Percentiles rank a stretch among this genome's conserved stretches.
phyloP scores from a whole-genome alignment of 92 coral and sea anemone species.

The Isaurus tuberculatus region DNA sequence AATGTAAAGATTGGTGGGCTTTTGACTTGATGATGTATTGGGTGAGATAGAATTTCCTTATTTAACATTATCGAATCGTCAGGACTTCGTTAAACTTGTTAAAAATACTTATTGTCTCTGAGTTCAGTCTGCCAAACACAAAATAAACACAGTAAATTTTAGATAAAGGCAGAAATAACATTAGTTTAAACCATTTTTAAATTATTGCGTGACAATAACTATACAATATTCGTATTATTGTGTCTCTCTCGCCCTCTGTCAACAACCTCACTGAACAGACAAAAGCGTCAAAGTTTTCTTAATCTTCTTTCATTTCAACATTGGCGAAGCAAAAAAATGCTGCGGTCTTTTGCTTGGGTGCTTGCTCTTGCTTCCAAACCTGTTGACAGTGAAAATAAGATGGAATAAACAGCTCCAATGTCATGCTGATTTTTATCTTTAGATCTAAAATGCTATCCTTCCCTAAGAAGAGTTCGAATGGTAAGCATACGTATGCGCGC shows the following conservation, averaged over 20 bases:
- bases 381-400: slow-evolving; percentile 26
- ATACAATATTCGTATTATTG: neutral
- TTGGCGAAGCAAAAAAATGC: slow-evolving; percentile 97
- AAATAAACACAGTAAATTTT: too few relatives aligned
- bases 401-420: neutral
- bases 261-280: neutral
- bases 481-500: too few relatives aligned
- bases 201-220: neutral
- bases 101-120: neutral
- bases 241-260: neutral
- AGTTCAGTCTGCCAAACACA: neutral
- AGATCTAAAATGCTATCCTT: too few relatives aligned
- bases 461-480: too few relatives aligned
- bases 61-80: too few relatives aligned
- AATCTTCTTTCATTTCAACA: slow-evolving; percentile 69
- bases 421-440: too few relatives aligned
- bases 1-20: too few relatives aligned
- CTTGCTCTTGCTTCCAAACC: slow-evolving; percentile 99
- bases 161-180: neutral
- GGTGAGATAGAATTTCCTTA: too few relatives aligned
- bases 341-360: slow-evolving; percentile 91
- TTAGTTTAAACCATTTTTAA: neutral
- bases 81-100: neutral
- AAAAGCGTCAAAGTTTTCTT: neutral
- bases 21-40: too few relatives aligned